Percentiles rank a stretch among this genome's conserved stretches.
Conservation (phyloP, 2,797 vertebrate species). For the Botia almorhae region DNA sequence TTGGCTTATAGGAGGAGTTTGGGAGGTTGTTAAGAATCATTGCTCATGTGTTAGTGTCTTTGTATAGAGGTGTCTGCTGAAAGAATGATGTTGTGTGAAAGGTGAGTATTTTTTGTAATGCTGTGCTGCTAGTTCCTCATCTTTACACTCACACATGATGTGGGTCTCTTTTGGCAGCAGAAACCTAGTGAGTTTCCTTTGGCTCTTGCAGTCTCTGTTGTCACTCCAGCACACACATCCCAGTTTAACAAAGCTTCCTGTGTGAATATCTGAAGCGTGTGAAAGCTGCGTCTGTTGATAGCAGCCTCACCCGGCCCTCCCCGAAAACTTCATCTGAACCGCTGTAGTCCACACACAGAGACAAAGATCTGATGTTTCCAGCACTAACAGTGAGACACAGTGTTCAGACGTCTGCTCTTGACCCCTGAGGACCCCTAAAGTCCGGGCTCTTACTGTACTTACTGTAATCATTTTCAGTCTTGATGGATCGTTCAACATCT, state of each 20-base stretch:
- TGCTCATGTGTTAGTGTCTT: no score
- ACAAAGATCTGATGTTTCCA: conserved; percentile 42
- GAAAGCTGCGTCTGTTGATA: conserved; percentile 41
- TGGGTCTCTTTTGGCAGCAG: conserved; percentile 13
- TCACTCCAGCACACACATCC: conserved; percentile 8
- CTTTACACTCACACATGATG: neutral
- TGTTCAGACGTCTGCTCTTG: conserved; percentile 17
- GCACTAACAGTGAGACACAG: conserved; percentile 42
- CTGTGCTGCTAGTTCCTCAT: neutral
- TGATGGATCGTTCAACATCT: neutral
- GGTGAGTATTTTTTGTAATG: no score
- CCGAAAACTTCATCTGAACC: conserved; percentile 20
- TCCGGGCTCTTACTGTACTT: neutral
- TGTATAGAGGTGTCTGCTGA: no score
- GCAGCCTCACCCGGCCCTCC: conserved; percentile 17
- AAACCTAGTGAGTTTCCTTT: conserved; percentile 23
- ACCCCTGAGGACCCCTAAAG: conserved; percentile 5
- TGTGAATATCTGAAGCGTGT: conserved; percentile 37
- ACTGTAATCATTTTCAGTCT: neutral
- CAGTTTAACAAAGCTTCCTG: conserved; percentile 47
- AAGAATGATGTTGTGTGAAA: no score
- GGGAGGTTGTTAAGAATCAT: no score
- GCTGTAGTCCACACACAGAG: neutral
- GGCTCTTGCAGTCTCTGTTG: conserved; percentile 19
- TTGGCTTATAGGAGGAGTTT: no score